Conservation (phyloP, 1,140 invertebrate species). For the Thaumatotibia leucotreta region DNA sequence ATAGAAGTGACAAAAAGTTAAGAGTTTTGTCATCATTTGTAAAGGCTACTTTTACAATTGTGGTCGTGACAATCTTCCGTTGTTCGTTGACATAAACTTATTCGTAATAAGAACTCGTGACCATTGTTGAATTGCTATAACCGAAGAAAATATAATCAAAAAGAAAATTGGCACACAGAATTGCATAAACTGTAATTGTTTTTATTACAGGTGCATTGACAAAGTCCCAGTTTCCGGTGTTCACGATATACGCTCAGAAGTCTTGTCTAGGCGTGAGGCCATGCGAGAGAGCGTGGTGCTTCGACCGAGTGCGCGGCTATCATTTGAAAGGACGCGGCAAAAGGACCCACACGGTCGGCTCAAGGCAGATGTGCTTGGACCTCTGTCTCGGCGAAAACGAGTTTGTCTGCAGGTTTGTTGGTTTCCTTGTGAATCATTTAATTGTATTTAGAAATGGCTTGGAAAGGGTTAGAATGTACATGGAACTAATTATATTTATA, state of each 20-base stretch:
- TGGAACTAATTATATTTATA: background rate
- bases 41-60: background rate
- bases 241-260: constrained; percentile 97
- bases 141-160: constrained; percentile 14
- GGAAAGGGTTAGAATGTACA: no score
- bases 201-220: constrained; percentile 85
- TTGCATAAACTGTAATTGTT: constrained; percentile 15
- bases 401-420: constrained; percentile 87
- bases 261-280: constrained; percentile 90
- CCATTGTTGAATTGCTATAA: constrained; percentile 15
- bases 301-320: constrained; percentile 94
- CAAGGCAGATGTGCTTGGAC: constrained; percentile 91
- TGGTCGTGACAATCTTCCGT: background rate
- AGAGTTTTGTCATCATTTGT: background rate
- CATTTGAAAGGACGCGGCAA: constrained; percentile 84
- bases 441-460: constrained; percentile 11
- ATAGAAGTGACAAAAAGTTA: background rate
- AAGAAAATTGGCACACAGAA: background rate
- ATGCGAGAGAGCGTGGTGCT: constrained; percentile 93
- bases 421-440: constrained; percentile 24
- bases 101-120: constrained; percentile 5
- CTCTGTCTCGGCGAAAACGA: constrained; percentile 91
- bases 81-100: background rate
- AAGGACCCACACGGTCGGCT: constrained; percentile 82
- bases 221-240: constrained; percentile 95